These are phyloP conservation scores for Auanema freiburgensis DNA, from an alignment of 2,888 invertebrate genomes.

Conservation along the genomic window DNA sequence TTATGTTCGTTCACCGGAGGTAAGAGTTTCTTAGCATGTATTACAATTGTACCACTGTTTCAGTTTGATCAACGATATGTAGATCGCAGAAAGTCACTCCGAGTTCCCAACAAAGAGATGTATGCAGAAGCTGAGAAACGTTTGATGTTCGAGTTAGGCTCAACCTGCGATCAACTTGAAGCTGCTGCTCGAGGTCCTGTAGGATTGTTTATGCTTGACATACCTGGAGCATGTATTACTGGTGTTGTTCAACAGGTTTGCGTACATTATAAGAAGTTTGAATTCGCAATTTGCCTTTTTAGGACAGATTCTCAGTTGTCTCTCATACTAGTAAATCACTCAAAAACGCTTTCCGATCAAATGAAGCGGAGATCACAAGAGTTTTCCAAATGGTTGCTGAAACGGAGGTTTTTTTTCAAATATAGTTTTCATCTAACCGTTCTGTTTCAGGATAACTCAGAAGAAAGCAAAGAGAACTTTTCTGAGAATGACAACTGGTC, in stretches of 20 bases:
- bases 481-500: no score
- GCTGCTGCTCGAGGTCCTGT: conserved; percentile 31
- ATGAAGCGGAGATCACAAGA: no score
- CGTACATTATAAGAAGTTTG: no score
- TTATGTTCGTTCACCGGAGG: conserved; percentile 27
- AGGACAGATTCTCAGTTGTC: conserved; percentile 10
- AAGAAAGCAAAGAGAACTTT: no score
- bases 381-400: no score
- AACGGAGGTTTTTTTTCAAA: no score
- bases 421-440: no score
- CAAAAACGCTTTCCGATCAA: no score
- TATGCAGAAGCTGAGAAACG: conserved; percentile 1
- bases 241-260: conserved; percentile 43
- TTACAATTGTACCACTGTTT: no score
- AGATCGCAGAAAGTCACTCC: background rate
- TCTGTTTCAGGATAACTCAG: no score
- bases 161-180: conserved; percentile 42
- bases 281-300: background rate
- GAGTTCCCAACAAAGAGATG: background rate
- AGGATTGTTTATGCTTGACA: conserved; percentile 21
- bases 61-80: conserved; percentile 8
- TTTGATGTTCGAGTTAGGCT: conserved; percentile 17
- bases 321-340: background rate
- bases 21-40: no score
- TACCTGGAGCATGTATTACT: conserved; percentile 15